Evolutionary conservation across 2,888 invertebrate species (phyloP), one percentile per base, ranked within the genome.

Genomic region (Limenitis camilla): DNA sequence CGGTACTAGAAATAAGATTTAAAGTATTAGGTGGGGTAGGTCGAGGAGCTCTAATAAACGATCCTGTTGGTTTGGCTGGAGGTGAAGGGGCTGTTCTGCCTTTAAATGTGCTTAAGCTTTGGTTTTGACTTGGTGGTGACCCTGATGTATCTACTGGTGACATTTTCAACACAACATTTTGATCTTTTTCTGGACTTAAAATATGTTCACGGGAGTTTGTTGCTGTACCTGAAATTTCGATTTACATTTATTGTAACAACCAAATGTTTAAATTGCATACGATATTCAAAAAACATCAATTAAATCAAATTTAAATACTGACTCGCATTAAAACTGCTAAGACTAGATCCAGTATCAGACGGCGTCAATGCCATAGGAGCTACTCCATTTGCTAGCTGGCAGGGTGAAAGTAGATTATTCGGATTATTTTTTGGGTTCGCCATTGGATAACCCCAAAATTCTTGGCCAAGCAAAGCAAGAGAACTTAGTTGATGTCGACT

Each of bases 401-500:
- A 76, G 7, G 85, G 85, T 46, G 86, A 83, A 32, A 81, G 68
- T 35, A 78, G 63, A 58, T 74, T 81, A 53, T 73, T 79, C 2
- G 81, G 76, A 46, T 82, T 85, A 59, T 89, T 90, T 67, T 91
- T 90, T 4, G 92, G 91, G 72, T 91, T 92, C 6, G 93, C 92
- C 92, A 93, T 92, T 9, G 93, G 93, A 75, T 93, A 93, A 52
- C 92, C 89, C 94, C 94, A 94, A 78, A 94, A 94, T 75, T 94
- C 94, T 77, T 95, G 95, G 31, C 97, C 98, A 44, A 98, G 88
- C 59, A 97, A 89, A 6, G 97, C 96, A 49, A 97, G 85, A 1
- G 97, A 96, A 44, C 95, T 94, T 43, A 98, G 90, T 74, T 97
- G 96, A 75, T 96, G 96, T 39, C 96, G 91, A 70, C 96, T 95